phyloP scores from a whole-genome alignment of 2,888 invertebrate genomes.

The Prionchulus punctatus region DNA sequence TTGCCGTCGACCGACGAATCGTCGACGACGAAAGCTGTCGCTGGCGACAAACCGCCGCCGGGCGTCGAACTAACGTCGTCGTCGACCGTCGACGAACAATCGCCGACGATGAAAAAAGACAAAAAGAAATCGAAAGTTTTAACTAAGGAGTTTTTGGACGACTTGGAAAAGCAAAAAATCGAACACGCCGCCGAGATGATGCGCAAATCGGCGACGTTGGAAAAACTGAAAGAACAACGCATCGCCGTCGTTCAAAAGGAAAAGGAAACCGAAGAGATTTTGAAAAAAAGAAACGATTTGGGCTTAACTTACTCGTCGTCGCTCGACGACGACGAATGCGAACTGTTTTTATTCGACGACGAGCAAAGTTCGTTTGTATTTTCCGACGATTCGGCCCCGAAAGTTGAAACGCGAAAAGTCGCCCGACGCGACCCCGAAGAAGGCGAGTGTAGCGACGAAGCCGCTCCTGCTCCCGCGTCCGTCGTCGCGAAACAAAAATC shows the following conservation, averaged over 20 bases:
- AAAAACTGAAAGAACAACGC: neutral
- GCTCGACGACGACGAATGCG: no score
- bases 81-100: neutral
- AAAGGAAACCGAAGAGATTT: neutral
- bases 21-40: neutral
- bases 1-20: neutral
- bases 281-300: neutral
- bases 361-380: no score
- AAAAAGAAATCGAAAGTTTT: conserved; percentile 3
- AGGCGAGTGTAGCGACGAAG: no score
- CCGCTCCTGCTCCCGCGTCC: no score
- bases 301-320: neutral
- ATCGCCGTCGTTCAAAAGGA: neutral
- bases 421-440: no score
- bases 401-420: no score
- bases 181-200: conserved; percentile 3
- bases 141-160: conserved; percentile 2
- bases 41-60: neutral
- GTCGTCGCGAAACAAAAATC: no score
- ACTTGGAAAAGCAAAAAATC: conserved; percentile 5
- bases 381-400: no score
- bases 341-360: no score
- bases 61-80: neutral
- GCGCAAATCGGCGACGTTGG: neutral
- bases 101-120: neutral